Evolutionary conservation across 2,888 invertebrate species (phyloP), one percentile per base, ranked within the genome.

Genomic region (Pogonocherus hispidulus): DNA sequence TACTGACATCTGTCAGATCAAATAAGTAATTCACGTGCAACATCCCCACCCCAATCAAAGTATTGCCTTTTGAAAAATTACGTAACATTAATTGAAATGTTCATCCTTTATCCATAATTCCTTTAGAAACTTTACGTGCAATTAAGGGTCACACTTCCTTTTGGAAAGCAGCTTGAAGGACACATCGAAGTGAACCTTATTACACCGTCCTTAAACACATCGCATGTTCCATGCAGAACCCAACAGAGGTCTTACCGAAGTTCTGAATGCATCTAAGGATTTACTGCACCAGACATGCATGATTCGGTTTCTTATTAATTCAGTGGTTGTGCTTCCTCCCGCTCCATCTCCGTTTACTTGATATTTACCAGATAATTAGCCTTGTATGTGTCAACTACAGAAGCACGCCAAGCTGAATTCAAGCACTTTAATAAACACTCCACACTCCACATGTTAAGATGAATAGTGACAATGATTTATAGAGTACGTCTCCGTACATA

Each of bases 291-390:
- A 52, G 18, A 32, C 19, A 16, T 18, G 52, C 27, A 27, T 18
- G 32, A 52, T 16, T 52, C 18, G 32, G 9, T 52, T 52, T 18
- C 32, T 27, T 52, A 52, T 11, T 27, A 11, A 52, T 52, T 52
- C 52, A 32, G 52, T 18, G 52, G 52, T 32, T 52, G 9, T 27
- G 18, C 52, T 52, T 52, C 52, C 46, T 56, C 18, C 64, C 51
- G 27, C 32, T 11, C 14, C 22, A 37, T 54, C 54, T 57, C 66
- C 51, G 54, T 71, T 68, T 59, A 67, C 56, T 66, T 63, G 56
- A 57, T 70, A 63, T 70, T 62, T 63, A 68, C 51, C 56, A 60
- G 60, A 67, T 67, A 72, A 72, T 70, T 72, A 70, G 69, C 67
- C 35, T 51, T 69, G 64, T 66, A 66, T 52, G 59, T 62, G 59